Base-by-base conservation (phyloP, 2,797 vertebrate genomes). In the Schizopygopsis pylzovi region DNA sequence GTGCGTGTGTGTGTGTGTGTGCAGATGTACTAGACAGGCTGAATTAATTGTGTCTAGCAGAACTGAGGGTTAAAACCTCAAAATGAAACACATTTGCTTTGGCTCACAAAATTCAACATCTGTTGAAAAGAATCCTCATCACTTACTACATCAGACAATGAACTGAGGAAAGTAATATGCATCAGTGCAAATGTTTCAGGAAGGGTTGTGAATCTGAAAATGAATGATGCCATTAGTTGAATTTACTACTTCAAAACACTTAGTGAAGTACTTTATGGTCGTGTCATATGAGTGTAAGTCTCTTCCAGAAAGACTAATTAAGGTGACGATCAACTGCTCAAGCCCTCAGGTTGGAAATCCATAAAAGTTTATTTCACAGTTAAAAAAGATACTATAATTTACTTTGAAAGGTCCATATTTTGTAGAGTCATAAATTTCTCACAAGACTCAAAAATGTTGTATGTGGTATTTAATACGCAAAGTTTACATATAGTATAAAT, bases 351-450 rank as follows among this genome's bases (percentile, higher is more conserved):
- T 47, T 49, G 56, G 20, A 75, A 79, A 65, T 76, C 18, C 71
- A 45, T 76, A 49, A 63, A 61, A 18, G 43, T 83, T 75, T 65
- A 83, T 75, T 76, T 76, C 56, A 49, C 43, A 49, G 81, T 63
- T n/a, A 28, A 83, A 59, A 83, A 83, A 73, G 10, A 63, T 63
- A 63, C 25, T 37, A 71, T 47, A n/a, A 83, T 63, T 63, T 75
- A 22, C 56, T 52, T 39, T 41, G 16, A 12, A 45, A 61, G 52
- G 49, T 82, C 8, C 49, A 71, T 56, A 41, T 71, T 82, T 56
- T 54, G 65, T 13, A 56, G 13, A 71, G 52, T 63, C 20, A 49
- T 75, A 13, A 3, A 76, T 71, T 7, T 39, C 6, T 39, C 54
- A n/a, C 54, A 11, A 4, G 39, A 45, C n/a, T 33, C 11, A 54